Conservation (phyloP, 2,888 invertebrate genomes). For the Phania funesta region DNA sequence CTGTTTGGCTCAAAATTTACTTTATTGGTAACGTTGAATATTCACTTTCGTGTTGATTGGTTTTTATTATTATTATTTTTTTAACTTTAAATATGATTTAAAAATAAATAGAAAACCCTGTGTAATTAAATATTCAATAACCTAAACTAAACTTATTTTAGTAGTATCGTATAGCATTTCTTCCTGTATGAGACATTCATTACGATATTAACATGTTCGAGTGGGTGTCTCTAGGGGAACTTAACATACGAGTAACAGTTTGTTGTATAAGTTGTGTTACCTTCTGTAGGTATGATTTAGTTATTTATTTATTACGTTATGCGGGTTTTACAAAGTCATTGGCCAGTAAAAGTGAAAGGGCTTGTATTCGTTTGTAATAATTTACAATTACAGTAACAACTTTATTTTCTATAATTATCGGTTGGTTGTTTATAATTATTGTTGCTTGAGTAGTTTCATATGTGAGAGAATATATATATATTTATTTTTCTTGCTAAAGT, state of each 20-base stretch:
- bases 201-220: constrained; percentile 56
- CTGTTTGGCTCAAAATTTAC: neutral
- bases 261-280: neutral
- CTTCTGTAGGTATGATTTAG: neutral
- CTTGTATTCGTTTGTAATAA: constrained; percentile 19
- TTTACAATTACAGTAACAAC: neutral
- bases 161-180: constrained; percentile 54
- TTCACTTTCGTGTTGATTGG: constrained; percentile 29
- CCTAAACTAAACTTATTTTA: neutral
- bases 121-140: constrained; percentile 40
- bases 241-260: constrained; percentile 19
- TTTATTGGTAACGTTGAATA: constrained; percentile 1
- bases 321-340: constrained; percentile 71
- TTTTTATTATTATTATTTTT: neutral
- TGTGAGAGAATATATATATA: neutral
- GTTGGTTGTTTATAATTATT: neutral
- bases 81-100: neutral
- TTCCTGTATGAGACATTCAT: constrained; percentile 77
- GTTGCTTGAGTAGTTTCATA: neutral
- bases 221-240: neutral
- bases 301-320: neutral
- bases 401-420: constrained; percentile 10
- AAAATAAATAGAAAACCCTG: neutral
- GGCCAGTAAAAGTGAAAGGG: constrained; percentile 76
- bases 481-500: neutral